A percentile compares a stretch with the other conserved stretches of the same genome.
Conservation (phyloP, 2,113 vertebrate species). For the Plecotus auritus region DNA sequence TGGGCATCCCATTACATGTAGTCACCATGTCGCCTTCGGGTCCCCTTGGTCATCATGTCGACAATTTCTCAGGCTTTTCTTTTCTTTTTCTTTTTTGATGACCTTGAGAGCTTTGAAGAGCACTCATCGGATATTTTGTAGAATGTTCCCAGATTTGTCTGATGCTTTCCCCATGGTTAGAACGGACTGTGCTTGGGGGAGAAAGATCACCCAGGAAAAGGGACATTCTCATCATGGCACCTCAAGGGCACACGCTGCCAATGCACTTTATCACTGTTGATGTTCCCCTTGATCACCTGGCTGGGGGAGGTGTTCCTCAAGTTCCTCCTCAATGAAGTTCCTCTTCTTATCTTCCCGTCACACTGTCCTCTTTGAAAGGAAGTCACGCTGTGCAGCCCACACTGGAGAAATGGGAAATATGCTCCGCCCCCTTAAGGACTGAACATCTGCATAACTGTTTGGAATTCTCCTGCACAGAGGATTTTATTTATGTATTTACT, state of each 20-base stretch:
- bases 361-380: neutral
- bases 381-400: fast-evolving
- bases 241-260: fast-evolving
- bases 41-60: too few relatives aligned
- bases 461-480: neutral
- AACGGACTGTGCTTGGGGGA: neutral
- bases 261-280: fast-evolving
- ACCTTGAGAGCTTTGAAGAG: neutral
- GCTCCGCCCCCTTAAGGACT: too few relatives aligned
- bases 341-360: neutral
- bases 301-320: too few relatives aligned
- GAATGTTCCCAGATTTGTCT: neutral
- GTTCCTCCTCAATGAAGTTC: fast-evolving
- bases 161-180: neutral
- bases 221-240: fast-evolving
- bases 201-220: neutral
- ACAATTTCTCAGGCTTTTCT: neutral
- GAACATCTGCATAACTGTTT: too few relatives aligned
- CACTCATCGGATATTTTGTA: fast-evolving
- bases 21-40: too few relatives aligned
- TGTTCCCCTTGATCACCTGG: neutral
- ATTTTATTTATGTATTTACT: too few relatives aligned
- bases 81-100: neutral
- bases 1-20: neutral
- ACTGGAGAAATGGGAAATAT: neutral